phyloP scores from a whole-genome alignment of 92 coral and sea anemone species.

The Epizoanthus stellaris region DNA sequence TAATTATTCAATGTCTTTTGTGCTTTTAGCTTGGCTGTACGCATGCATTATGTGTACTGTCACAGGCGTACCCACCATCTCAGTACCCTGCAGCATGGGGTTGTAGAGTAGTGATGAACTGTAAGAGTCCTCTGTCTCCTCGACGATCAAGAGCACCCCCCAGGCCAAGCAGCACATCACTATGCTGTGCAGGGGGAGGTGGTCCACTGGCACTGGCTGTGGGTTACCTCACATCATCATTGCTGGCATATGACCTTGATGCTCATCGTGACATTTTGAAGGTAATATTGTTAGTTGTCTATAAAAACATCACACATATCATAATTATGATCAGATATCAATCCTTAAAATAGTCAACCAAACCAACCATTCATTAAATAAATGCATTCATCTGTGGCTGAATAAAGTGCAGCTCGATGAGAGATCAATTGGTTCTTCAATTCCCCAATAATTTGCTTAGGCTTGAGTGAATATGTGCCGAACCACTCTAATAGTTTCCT shows the following conservation, averaged over 20 bases:
- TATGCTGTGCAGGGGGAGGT: slow-evolving; percentile 91
- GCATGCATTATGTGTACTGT: slow-evolving; percentile 76
- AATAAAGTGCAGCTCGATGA: background rate
- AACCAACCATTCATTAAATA: background rate
- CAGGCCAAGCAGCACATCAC: slow-evolving; percentile 74
- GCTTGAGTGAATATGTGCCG: too few relatives aligned
- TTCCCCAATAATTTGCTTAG: too few relatives aligned
- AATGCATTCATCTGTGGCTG: background rate
- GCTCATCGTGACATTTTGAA: slow-evolving; percentile 88
- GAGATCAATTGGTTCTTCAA: too few relatives aligned
- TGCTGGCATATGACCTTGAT: slow-evolving; percentile 89
- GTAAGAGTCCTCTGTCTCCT: slow-evolving; percentile 89
- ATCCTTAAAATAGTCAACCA: background rate
- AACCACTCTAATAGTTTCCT: too few relatives aligned
- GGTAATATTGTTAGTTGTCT: slow-evolving; percentile 44
- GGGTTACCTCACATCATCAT: slow-evolving; percentile 89
- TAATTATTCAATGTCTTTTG: background rate
- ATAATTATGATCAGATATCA: background rate
- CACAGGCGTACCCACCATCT: slow-evolving; percentile 85
- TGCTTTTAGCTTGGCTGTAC: slow-evolving; percentile 86
- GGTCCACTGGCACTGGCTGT: slow-evolving; percentile 91
- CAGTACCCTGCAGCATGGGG: slow-evolving; percentile 89
- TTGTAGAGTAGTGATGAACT: slow-evolving; percentile 79
- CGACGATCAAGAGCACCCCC: slow-evolving; percentile 69
- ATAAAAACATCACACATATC: background rate